Conservation (phyloP, 1,140 invertebrate species). For the Drosophila pallidifrons region DNA sequence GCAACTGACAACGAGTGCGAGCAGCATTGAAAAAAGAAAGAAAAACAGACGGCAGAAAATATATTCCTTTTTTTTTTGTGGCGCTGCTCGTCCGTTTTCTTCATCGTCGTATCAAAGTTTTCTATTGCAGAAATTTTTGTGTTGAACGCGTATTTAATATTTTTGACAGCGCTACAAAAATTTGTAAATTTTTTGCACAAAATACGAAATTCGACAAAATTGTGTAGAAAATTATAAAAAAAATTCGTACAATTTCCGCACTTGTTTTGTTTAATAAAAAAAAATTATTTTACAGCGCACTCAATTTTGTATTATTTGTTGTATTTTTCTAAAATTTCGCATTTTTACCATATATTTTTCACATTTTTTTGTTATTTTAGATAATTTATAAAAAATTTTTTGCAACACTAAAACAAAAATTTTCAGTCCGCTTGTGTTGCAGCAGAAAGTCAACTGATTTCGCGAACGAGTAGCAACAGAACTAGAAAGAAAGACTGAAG, state of each 20-base stretch:
- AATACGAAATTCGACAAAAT: conserved; percentile 79
- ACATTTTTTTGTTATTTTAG: conserved; percentile 78
- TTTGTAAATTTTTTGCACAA: conserved; percentile 65
- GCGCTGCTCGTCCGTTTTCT: conserved; percentile 78
- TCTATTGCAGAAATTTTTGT: conserved; percentile 84
- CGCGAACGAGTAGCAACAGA: conserved; percentile 81
- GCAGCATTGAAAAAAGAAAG: conserved; percentile 85
- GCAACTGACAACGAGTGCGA: conserved; percentile 75
- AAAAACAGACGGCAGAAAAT: conserved; percentile 84
- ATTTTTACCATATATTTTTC: conserved; percentile 79
- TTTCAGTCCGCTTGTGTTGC: conserved; percentile 83
- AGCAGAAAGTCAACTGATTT: conserved; percentile 81
- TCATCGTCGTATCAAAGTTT: conserved; percentile 82
- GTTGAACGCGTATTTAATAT: conserved; percentile 65
- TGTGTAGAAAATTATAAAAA: conserved; percentile 67
- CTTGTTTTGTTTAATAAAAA: conserved; percentile 46
- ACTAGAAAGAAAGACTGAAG: conserved; percentile 75
- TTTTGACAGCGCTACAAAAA: conserved; percentile 63
- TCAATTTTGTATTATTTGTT: conserved; percentile 74
- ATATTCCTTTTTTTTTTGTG: conserved; percentile 82
- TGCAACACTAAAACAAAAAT: conserved; percentile 84
- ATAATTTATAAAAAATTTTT: conserved; percentile 82
- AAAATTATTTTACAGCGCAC: conserved; percentile 49
- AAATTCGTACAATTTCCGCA: conserved; percentile 42
- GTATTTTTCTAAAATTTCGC: conserved; percentile 71